Percentiles rank a stretch among this genome's conserved stretches.
Conservation (phyloP, 2,888 invertebrate genomes). For the Napeogenes inachia region DNA sequence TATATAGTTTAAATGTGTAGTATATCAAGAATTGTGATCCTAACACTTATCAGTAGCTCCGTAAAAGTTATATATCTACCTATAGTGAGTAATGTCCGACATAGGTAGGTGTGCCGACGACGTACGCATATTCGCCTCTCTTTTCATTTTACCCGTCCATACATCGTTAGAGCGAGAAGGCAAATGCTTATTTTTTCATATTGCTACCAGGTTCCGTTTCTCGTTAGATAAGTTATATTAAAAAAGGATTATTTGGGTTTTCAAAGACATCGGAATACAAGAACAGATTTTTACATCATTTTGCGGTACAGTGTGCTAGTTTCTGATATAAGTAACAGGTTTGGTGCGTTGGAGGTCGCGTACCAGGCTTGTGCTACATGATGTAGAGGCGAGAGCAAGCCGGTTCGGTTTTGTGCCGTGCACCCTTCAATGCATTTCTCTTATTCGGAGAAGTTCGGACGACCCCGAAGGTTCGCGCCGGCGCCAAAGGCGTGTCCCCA, state of each 20-base stretch:
- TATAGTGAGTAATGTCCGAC: conserved; percentile 78
- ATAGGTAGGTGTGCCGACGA: conserved; percentile 76
- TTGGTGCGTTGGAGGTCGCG: conserved; percentile 72
- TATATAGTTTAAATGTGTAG: conserved; percentile 43
- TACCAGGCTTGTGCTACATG: conserved; percentile 68
- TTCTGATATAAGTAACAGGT: conserved; percentile 73
- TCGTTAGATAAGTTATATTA: conserved; percentile 42
- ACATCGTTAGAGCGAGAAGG: conserved; percentile 58
- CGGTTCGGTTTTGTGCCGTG: conserved; percentile 52
- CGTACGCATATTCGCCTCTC: conserved; percentile 76
- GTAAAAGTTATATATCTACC: conserved; percentile 51
- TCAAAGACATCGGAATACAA: conserved; percentile 25
- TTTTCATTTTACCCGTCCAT: conserved; percentile 56
- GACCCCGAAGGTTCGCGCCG: conserved; percentile 63
- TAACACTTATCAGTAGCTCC: conserved; percentile 62
- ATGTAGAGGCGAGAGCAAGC: conserved; percentile 54
- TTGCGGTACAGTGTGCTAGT: conserved; percentile 47
- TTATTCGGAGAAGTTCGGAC: conserved; percentile 44
- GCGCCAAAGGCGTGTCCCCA: conserved; percentile 73
- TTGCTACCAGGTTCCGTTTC: conserved; percentile 49
- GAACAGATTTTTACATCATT: conserved; percentile 45
- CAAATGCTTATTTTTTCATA: conserved; percentile 56
- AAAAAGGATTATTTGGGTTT: conserved; percentile 30
- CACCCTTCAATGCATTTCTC: conserved; percentile 61
- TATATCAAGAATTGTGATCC: conserved; percentile 38